phyloP scores from a whole-genome alignment of 2,888 invertebrate genomes.

The Unio delphinus region DNA sequence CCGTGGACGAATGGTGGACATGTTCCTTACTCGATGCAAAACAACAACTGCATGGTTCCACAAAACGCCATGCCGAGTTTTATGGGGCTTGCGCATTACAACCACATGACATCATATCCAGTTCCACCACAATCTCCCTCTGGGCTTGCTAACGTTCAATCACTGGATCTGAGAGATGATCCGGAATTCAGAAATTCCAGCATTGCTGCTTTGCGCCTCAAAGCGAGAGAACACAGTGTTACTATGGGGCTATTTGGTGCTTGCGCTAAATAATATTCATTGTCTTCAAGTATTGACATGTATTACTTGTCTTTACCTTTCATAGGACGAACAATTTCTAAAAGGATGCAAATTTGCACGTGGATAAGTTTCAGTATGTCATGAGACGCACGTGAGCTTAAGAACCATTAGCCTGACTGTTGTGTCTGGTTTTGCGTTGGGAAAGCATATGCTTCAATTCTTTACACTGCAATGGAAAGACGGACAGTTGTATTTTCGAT shows the following conservation, averaged over 20 bases:
- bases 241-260: constrained; percentile 60
- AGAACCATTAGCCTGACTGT: too few relatives aligned
- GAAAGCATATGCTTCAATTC: too few relatives aligned
- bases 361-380: too few relatives aligned
- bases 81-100: constrained; percentile 60
- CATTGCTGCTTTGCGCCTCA: constrained; percentile 65
- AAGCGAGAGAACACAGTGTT: constrained; percentile 67
- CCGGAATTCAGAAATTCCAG: constrained; percentile 64
- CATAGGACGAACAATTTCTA: too few relatives aligned
- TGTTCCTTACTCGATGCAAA: constrained; percentile 48
- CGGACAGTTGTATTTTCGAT: too few relatives aligned
- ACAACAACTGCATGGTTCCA: constrained; percentile 59
- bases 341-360: too few relatives aligned
- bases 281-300: too few relatives aligned
- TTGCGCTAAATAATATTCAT: constrained; percentile 43
- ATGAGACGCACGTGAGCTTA: too few relatives aligned
- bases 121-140: constrained; percentile 40
- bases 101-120: constrained; percentile 39
- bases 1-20: constrained; percentile 48
- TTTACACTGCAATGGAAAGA: too few relatives aligned
- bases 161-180: constrained; percentile 45
- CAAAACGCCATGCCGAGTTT: constrained; percentile 61
- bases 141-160: constrained; percentile 20
- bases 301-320: too few relatives aligned
- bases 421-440: too few relatives aligned